Evolutionary conservation across 2,888 invertebrate species (phyloP).

Genomic region (Teleiodes luculella): DNA sequence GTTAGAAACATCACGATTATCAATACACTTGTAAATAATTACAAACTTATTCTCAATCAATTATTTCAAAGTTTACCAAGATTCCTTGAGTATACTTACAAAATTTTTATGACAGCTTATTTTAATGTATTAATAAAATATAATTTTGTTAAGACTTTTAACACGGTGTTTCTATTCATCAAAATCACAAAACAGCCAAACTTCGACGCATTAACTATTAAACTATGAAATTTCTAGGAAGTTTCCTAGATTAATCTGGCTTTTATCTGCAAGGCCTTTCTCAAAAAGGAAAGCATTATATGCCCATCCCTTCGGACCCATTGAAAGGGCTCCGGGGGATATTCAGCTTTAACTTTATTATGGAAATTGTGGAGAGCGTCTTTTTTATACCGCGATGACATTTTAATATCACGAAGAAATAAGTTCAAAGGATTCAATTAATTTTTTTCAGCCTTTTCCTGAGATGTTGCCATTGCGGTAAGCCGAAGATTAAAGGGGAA

Average conservation of each 20-base stretch:
- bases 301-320: conserved; percentile 41
- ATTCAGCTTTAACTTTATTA: conserved; percentile 31
- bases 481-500: not conserved
- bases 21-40: too few species aligned
- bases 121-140: too few species aligned
- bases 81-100: too few species aligned
- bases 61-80: too few species aligned
- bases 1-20: too few species aligned
- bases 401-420: not conserved
- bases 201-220: not conserved
- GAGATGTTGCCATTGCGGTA: not conserved
- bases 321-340: conserved; percentile 22
- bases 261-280: conserved; percentile 36
- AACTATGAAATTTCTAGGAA: conserved; percentile 15
- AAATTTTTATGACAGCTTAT: too few species aligned
- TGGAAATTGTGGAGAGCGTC: conserved; percentile 33
- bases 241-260: conserved; percentile 29
- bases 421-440: not conserved
- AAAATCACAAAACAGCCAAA: not conserved
- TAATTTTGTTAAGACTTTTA: too few species aligned
- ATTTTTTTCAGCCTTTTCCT: not conserved
- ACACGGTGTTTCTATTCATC: too few species aligned
- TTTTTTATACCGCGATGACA: conserved; percentile 1
- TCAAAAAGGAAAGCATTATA: conserved; percentile 49
- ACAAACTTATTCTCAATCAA: too few species aligned